These are phyloP conservation scores for Myotis yumanensis DNA, from an alignment of 2,113 vertebrate genomes.

Conservation along the genomic window DNA sequence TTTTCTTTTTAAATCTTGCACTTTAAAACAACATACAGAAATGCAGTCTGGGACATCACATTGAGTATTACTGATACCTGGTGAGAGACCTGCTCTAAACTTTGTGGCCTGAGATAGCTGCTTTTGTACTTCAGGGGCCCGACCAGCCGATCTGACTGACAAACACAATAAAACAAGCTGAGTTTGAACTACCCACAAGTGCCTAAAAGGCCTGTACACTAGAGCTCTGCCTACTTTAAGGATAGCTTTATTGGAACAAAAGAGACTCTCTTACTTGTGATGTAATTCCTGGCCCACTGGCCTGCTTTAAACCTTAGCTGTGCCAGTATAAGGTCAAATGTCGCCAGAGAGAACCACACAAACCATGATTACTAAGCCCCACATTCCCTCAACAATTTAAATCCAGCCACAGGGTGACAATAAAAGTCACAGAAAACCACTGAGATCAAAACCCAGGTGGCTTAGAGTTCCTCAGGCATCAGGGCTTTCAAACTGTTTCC, in stretches of 20 bases:
- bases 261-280: neutral
- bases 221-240: neutral
- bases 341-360: neutral
- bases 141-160: neutral
- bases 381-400: conserved; percentile 46
- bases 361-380: neutral
- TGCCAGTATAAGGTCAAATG: neutral
- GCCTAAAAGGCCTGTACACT: neutral
- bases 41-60: neutral
- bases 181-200: neutral
- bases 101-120: neutral
- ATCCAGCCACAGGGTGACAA: neutral
- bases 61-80: neutral
- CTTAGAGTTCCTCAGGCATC: neutral
- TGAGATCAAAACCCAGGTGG: conserved; percentile 5
- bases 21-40: neutral
- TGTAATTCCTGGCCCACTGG: neutral
- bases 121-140: neutral
- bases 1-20: neutral
- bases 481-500: neutral
- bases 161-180: conserved; percentile 4
- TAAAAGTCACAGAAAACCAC: conserved; percentile 45
- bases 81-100: neutral
- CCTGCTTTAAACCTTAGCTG: neutral
- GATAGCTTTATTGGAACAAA: neutral